These are phyloP conservation scores for Poecile montanus DNA, from an alignment of 2,797 vertebrate species.

Conservation along the genomic window DNA sequence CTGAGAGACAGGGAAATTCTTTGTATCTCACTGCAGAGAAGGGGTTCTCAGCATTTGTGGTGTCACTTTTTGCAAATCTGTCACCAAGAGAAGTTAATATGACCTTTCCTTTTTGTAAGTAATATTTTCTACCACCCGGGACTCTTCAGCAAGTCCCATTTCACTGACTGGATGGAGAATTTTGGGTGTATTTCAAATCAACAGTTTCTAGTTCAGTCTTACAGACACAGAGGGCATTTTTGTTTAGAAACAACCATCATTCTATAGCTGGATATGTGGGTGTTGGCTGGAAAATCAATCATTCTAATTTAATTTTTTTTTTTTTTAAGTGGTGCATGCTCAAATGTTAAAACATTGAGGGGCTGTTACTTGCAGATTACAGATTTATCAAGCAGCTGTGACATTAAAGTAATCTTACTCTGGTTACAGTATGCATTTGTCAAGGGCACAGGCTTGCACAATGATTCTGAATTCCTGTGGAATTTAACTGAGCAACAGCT, in stretches of 20 bases:
- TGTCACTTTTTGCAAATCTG: neutral
- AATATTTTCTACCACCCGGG: constrained; percentile 34
- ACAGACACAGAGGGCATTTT: neutral
- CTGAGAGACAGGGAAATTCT: neutral
- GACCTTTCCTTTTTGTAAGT: constrained; percentile 57
- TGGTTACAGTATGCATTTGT: neutral
- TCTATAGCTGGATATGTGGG: neutral
- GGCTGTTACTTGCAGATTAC: neutral
- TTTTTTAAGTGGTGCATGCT: neutral
- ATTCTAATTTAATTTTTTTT: neutral
- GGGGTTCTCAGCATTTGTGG: neutral
- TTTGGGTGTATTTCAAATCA: neutral
- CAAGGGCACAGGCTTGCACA: neutral
- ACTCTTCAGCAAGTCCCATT: neutral
- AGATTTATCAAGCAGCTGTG: neutral
- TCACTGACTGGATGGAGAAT: constrained; percentile 6
- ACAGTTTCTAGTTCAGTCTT: neutral
- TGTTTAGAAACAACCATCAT: neutral
- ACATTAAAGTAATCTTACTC: neutral
- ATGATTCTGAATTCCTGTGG: neutral
- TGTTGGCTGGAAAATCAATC: neutral
- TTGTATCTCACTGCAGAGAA: neutral
- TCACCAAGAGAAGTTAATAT: constrained; percentile 41
- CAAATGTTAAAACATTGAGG: neutral
- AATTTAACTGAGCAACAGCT: constrained; percentile 25